These are phyloP conservation scores for Euzophera pinguis DNA, from an alignment of 2,888 invertebrate genomes.

Conservation along the genomic window DNA sequence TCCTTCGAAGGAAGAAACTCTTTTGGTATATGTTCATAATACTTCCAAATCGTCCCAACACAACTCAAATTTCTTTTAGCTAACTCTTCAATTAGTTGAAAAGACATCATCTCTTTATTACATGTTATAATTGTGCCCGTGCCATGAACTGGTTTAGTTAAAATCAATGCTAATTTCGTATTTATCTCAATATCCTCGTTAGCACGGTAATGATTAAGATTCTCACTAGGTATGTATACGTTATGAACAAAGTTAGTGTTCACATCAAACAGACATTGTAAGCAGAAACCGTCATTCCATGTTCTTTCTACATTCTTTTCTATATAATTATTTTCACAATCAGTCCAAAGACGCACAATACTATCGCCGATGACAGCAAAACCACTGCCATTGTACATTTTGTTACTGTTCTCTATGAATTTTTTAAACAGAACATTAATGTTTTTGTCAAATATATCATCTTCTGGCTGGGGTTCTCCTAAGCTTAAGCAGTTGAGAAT, in stretches of 20 bases:
- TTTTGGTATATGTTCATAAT: conserved; percentile 8
- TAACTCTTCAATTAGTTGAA: conserved; percentile 17
- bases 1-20: conserved; percentile 12
- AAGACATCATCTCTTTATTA: conserved; percentile 19
- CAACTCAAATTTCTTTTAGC: conserved; percentile 14
- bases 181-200: conserved; percentile 20
- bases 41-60: conserved; percentile 13
- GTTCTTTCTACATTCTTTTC: conserved; percentile 23
- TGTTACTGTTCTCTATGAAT: conserved; percentile 24
- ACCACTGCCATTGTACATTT: conserved; percentile 18
- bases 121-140: conserved; percentile 19
- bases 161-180: conserved; percentile 18
- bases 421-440: conserved; percentile 21
- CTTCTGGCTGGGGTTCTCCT: conserved; percentile 15
- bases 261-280: conserved; percentile 18
- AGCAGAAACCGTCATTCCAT: conserved; percentile 20
- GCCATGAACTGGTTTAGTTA: conserved; percentile 17
- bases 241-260: conserved; percentile 18
- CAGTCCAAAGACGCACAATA: conserved; percentile 19
- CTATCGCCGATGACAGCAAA: conserved; percentile 24
- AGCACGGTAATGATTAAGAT: conserved; percentile 15
- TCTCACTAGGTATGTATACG: conserved; percentile 16
- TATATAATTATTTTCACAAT: conserved; percentile 20
- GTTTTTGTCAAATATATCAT: conserved; percentile 16
- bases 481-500: conserved; percentile 23